Base-by-base conservation (phyloP, 2,797 vertebrate genomes). In the Pipistrellus nathusii region DNA sequence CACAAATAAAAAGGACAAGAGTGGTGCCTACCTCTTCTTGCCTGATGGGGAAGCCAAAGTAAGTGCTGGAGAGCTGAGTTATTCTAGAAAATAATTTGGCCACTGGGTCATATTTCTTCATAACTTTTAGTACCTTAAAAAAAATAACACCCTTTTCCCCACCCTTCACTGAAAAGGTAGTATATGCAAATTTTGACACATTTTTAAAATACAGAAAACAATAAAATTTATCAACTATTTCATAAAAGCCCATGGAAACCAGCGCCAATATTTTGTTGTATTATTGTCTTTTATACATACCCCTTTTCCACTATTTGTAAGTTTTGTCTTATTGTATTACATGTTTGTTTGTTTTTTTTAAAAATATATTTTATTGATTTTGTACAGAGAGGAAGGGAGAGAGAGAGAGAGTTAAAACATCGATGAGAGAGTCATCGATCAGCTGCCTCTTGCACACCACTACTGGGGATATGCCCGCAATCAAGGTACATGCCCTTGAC, bases 11-110 rank as follows among this genome's bases (percentile, higher is more conserved):
- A 97, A 96, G 90, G 99, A 99, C 97, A 99, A 99, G 98, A 99
- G 99, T 14, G 99, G 99, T 32, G 99, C 99, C 73, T 99, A 99
- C 97, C 98, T 99, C 86, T 99, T 99, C 96, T 93, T 99, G 69
- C 99, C 99, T 0, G 99, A 99, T 90, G 98, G 99, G 55, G 98
- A 98, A 3, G 98, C 98, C 82, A 99, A 99, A 98, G 99, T 99
- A 98, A 97, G 95, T 55, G 21, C 78, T 35, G 3, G 18, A 14
- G 44, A 51, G 8, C 18, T 57, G 20, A 38, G 17, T 11, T 83
- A 83, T 46, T 82, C 41, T 83, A 23, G 59, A 51, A 81, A 41
- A 32, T 13, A 18, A 23, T 12, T 30, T 38, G 35, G 27, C 35
- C 32, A 27, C 9, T 35, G 48, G 17, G 4, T 66, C 17, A n/a